These are phyloP conservation scores for Toxonevra muliebris DNA, from an alignment of 2,888 invertebrate genomes.

Conservation along the genomic window DNA sequence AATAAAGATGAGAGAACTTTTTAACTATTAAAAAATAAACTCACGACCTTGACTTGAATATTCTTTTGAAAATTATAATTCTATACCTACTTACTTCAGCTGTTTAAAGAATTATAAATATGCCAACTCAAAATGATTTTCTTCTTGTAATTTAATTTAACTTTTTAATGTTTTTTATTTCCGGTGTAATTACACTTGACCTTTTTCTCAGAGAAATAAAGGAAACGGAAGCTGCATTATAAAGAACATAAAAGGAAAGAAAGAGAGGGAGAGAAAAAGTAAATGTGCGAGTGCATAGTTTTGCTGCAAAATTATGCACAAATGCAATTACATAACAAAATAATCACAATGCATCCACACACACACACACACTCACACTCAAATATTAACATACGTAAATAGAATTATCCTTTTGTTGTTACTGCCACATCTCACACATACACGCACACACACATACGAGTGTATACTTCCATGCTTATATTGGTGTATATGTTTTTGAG, in stretches of 20 bases:
- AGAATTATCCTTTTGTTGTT: slow-evolving; percentile 8
- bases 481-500: slow-evolving; percentile 7
- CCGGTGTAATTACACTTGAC: slow-evolving; percentile 24
- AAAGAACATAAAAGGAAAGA: neutral
- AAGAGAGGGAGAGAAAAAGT: neutral
- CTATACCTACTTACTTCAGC: too few species aligned
- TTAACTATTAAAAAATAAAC: too few species aligned
- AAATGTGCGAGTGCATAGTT: slow-evolving; percentile 5
- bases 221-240: neutral
- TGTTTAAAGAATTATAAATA: too few species aligned
- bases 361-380: slow-evolving; percentile 21
- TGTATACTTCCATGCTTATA: neutral
- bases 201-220: slow-evolving; percentile 14
- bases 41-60: too few species aligned
- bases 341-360: slow-evolving; percentile 30
- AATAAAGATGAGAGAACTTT: too few species aligned
- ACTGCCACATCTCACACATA: slow-evolving; percentile 14
- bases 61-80: too few species aligned
- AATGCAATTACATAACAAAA: slow-evolving; percentile 37
- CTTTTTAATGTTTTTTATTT: neutral
- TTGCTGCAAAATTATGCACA: neutral
- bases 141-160: neutral
- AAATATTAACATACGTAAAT: neutral
- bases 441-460: slow-evolving; percentile 1
- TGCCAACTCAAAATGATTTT: too few species aligned